These are phyloP conservation scores for Bucorvus abyssinicus DNA, from an alignment of 2,797 vertebrate genomes.

Conservation along the genomic window DNA sequence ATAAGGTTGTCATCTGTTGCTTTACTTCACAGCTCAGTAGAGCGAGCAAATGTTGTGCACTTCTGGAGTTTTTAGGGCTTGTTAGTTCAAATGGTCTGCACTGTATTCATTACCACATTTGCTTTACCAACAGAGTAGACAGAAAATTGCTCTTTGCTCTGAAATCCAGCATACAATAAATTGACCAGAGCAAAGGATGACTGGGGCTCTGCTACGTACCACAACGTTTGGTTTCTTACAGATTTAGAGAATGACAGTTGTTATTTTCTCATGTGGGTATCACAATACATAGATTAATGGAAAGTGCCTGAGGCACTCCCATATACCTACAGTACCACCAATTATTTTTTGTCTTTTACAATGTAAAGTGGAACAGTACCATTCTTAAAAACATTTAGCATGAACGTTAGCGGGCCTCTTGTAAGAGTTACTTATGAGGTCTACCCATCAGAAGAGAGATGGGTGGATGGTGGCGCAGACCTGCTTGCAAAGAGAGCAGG, in stretches of 20 bases:
- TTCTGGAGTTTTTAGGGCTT: neutral
- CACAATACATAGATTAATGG: neutral
- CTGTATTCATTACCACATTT: neutral
- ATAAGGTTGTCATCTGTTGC: neutral
- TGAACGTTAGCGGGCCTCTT: neutral
- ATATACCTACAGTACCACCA: neutral
- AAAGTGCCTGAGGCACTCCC: neutral
- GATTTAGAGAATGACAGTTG: fast-evolving
- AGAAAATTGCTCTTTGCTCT: neutral
- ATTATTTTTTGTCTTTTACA: neutral
- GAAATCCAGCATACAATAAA: neutral
- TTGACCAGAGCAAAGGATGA: neutral
- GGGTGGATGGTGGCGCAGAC: fast-evolving
- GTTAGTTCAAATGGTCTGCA: neutral
- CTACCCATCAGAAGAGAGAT: fast-evolving
- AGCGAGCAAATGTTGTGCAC: neutral
- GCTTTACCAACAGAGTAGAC: neutral
- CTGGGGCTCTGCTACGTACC: neutral
- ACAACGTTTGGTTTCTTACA: neutral
- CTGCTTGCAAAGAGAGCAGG: fast-evolving
- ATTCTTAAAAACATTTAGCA: neutral
- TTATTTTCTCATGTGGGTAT: neutral
- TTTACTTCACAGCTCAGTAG: neutral
- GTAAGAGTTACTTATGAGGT: neutral
- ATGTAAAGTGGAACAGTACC: neutral